phyloP scores from a whole-genome alignment of 2,797 vertebrate genomes.

The Aeoliscus strigatus region DNA sequence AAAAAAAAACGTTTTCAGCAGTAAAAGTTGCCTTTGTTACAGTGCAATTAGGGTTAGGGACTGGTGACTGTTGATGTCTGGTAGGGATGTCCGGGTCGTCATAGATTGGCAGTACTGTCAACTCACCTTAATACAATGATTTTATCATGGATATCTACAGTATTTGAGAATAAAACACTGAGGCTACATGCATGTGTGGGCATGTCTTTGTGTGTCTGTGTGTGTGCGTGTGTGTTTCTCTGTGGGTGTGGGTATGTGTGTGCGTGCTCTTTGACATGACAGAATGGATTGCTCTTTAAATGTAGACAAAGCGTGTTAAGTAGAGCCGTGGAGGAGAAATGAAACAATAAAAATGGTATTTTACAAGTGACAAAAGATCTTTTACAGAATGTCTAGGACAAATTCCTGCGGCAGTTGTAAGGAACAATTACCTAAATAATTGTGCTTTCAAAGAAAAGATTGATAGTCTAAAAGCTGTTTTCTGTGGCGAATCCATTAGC shows the following conservation, averaged over 20 bases:
- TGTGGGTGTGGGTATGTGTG: constrained; percentile 11
- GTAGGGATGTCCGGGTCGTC: too few species aligned
- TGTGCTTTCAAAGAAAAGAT: constrained; percentile 78
- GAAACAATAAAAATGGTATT: constrained; percentile 73
- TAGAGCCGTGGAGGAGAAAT: constrained; percentile 56
- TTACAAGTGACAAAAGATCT: constrained; percentile 75
- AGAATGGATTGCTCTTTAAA: constrained; percentile 62
- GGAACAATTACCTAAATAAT: constrained; percentile 85
- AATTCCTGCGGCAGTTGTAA: constrained; percentile 77
- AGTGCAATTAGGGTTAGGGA: too few species aligned
- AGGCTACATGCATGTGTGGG: too few species aligned
- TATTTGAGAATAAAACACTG: too few species aligned
- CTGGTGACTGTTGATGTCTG: too few species aligned
- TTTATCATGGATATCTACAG: too few species aligned
- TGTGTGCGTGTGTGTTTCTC: constrained; percentile 4
- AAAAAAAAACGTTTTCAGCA: too few species aligned
- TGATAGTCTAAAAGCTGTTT: constrained; percentile 83
- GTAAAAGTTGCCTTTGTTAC: too few species aligned
- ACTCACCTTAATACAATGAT: too few species aligned
- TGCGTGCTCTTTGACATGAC: constrained; percentile 47
- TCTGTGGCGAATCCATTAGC: constrained; percentile 82
- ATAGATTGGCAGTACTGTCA: too few species aligned
- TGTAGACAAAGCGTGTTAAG: constrained; percentile 60
- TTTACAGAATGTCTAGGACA: constrained; percentile 75
- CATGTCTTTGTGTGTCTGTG: background rate